A percentile compares a stretch with the other conserved stretches of the same genome.
Evolutionary conservation across 1,140 invertebrate species (phyloP).

Genomic region (Colletes latitarsis): DNA sequence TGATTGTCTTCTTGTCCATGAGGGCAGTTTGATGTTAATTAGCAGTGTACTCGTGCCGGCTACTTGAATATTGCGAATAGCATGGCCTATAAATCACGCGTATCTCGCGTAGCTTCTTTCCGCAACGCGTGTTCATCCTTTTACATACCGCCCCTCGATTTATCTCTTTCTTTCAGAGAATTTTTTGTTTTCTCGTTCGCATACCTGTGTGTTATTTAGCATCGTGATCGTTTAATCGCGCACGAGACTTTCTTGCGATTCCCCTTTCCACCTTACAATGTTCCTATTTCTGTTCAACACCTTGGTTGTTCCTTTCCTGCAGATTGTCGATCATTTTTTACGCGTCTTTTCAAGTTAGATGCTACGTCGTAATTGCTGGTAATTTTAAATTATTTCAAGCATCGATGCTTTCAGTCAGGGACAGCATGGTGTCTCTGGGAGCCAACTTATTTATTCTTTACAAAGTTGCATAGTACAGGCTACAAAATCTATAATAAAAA

Average conservation of each 20-base stretch:
- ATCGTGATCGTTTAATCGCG: slow-evolving; percentile 24
- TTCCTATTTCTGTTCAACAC: neutral
- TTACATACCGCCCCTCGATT: slow-evolving; percentile 22
- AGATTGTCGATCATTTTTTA: neutral
- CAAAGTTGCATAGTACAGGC: no score
- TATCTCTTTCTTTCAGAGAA: neutral
- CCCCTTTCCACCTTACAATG: neutral
- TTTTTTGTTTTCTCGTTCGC: neutral
- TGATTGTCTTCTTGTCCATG: slow-evolving; percentile 1
- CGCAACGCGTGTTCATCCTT: slow-evolving; percentile 1
- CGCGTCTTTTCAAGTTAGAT: neutral
- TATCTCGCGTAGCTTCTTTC: slow-evolving; percentile 6
- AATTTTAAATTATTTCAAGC: neutral
- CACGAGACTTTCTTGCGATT: neutral
- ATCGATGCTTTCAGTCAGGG: no score
- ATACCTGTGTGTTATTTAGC: neutral
- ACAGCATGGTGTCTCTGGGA: no score
- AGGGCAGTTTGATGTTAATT: slow-evolving; percentile 13
- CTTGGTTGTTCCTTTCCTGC: neutral
- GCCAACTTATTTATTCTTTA: no score
- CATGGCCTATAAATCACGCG: slow-evolving; percentile 22
- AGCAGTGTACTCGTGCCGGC: neutral
- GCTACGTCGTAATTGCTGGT: neutral
- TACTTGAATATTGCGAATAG: slow-evolving; percentile 20
- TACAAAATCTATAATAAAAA: no score